These are phyloP conservation scores for Cyanoderma ruficeps DNA, from an alignment of 2,113 vertebrate genomes.

Conservation along the genomic window DNA sequence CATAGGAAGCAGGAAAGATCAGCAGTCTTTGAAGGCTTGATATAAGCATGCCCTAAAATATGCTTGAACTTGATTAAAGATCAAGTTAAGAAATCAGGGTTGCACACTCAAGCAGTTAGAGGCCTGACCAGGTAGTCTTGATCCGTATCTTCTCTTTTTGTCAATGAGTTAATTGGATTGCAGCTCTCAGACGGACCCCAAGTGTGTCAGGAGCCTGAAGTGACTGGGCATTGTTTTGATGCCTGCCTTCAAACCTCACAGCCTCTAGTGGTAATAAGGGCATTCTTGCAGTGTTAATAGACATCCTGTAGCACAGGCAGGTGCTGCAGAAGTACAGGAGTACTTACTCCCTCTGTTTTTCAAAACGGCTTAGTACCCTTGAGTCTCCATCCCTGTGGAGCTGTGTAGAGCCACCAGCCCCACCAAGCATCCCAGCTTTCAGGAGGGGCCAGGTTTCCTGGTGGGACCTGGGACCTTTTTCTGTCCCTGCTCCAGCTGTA, in stretches of 20 bases:
- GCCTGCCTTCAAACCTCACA: background rate
- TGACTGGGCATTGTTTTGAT: fast-evolving
- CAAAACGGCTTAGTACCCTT: background rate
- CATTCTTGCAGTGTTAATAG: background rate
- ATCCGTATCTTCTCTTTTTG: background rate
- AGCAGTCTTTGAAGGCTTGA: background rate
- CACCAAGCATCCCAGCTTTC: background rate
- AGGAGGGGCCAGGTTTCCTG: background rate
- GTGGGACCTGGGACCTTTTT: background rate
- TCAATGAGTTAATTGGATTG: background rate
- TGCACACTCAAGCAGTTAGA: background rate
- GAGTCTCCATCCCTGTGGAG: background rate
- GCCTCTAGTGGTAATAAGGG: background rate
- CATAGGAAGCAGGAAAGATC: fast-evolving
- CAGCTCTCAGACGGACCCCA: background rate
- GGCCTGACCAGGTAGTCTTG: background rate
- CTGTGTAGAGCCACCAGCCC: background rate
- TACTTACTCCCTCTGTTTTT: background rate
- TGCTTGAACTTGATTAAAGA: background rate
- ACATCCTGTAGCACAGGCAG: background rate
- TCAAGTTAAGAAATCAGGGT: background rate
- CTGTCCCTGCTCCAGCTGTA: background rate
- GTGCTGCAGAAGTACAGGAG: background rate
- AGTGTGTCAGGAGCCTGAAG: background rate
- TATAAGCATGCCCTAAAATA: fast-evolving